Conservation (phyloP, 2,888 invertebrate species). For the Girardia tigrina region DNA sequence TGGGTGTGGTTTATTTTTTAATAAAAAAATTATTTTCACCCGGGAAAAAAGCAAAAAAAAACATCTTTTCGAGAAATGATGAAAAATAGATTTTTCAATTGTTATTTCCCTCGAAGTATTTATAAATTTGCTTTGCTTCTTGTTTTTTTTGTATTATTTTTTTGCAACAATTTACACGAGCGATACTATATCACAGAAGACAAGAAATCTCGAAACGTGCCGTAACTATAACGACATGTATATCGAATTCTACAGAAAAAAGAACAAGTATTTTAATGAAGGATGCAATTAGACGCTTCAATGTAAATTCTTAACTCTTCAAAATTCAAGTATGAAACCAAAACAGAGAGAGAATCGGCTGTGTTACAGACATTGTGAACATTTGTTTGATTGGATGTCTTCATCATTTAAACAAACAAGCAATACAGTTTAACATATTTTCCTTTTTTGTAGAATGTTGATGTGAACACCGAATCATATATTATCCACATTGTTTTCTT, state of each 20-base stretch:
- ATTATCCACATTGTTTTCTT: conserved; percentile 13
- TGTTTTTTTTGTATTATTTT: too few relatives aligned
- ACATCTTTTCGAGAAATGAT: too few relatives aligned
- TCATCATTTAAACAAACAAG: not conserved
- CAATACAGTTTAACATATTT: not conserved
- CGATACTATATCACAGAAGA: too few relatives aligned
- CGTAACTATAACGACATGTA: not conserved
- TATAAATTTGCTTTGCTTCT: too few relatives aligned
- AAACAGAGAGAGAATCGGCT: not conserved
- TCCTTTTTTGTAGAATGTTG: not conserved
- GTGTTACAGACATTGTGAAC: not conserved
- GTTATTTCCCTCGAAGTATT: too few relatives aligned
- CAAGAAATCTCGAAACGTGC: too few relatives aligned
- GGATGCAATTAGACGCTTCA: not conserved
- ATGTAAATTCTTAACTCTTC: not conserved
- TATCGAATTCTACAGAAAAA: not conserved
- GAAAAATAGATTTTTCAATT: too few relatives aligned
- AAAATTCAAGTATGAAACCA: conserved; percentile 1
- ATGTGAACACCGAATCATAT: conserved; percentile 6
- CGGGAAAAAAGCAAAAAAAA: too few relatives aligned
- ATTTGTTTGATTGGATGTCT: conserved; percentile 8
- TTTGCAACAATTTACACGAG: too few relatives aligned
- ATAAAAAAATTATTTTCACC: too few relatives aligned
- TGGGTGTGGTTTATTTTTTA: too few relatives aligned
- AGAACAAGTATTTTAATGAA: conserved; percentile 4